Evolutionary conservation across 2,888 invertebrate genomes (phyloP).

Genomic region (Petrophora chlorosata): DNA sequence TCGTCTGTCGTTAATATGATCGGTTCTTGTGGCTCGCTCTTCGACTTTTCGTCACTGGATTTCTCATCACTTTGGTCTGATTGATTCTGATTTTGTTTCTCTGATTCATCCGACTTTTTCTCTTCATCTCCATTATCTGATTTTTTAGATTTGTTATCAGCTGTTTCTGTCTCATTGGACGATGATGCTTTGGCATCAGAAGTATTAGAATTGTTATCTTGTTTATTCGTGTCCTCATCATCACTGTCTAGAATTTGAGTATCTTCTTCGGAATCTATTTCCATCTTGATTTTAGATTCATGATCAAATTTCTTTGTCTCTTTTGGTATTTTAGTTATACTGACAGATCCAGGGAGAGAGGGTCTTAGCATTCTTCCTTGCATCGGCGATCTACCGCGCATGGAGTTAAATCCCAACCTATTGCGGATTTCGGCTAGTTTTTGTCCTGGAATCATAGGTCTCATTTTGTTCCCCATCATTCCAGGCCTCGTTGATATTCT

Average conservation of each 20-base stretch:
- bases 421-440: slow-evolving; percentile 72
- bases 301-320: slow-evolving; percentile 55
- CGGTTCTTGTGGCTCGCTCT: slow-evolving; percentile 41
- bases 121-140: slow-evolving; percentile 15
- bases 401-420: slow-evolving; percentile 59
- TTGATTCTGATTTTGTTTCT: slow-evolving; percentile 36
- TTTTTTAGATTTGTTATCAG: slow-evolving; percentile 27
- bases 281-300: slow-evolving; percentile 51
- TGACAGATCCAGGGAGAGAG: slow-evolving; percentile 69
- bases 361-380: slow-evolving; percentile 63
- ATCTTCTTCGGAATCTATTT: slow-evolving; percentile 65
- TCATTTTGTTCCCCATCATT: slow-evolving; percentile 63
- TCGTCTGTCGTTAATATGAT: slow-evolving; percentile 74
- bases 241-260: slow-evolving; percentile 75
- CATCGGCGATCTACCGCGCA: slow-evolving; percentile 64
- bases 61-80: too few species aligned
- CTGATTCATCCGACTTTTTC: slow-evolving; percentile 31
- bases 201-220: slow-evolving; percentile 17
- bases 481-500: slow-evolving; percentile 67
- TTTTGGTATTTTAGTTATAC: slow-evolving; percentile 73
- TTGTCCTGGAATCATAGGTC: slow-evolving; percentile 69
- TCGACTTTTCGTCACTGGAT: slow-evolving; percentile 34
- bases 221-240: slow-evolving; percentile 56
- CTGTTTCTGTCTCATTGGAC: slow-evolving; percentile 33
- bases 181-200: slow-evolving; percentile 36